Evolutionary conservation across 1,140 invertebrate genomes (phyloP).

Genomic region (Euwallacea fornicatus): DNA sequence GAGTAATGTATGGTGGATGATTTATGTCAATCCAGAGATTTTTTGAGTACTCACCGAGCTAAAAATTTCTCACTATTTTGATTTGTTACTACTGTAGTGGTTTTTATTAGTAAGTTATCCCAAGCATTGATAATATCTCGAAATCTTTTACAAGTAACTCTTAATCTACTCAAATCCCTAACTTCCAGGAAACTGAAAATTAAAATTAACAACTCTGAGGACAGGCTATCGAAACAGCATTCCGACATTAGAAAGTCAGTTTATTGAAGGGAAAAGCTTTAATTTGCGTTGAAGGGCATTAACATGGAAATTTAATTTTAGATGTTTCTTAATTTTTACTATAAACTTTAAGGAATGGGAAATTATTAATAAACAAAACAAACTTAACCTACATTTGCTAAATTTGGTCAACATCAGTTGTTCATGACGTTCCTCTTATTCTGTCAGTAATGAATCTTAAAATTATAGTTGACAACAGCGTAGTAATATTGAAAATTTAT

Average conservation of each 20-base stretch:
- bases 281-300: too few species aligned
- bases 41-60: slow-evolving; percentile 32
- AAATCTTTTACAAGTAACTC: slow-evolving; percentile 43
- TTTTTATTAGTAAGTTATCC: slow-evolving; percentile 38
- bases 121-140: slow-evolving; percentile 41
- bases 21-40: too few species aligned
- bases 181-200: slow-evolving; percentile 46
- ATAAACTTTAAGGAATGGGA: too few species aligned
- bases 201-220: slow-evolving; percentile 44
- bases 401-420: too few species aligned
- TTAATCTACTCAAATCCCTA: slow-evolving; percentile 41
- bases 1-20: slow-evolving; percentile 10
- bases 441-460: too few species aligned
- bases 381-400: too few species aligned
- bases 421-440: too few species aligned
- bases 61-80: slow-evolving; percentile 41
- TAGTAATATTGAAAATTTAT: too few species aligned
- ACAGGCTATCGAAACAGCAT: slow-evolving; percentile 30
- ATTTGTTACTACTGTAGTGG: slow-evolving; percentile 41
- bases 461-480: too few species aligned
- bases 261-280: background rate
- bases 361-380: too few species aligned
- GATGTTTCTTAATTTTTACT: too few species aligned
- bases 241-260: slow-evolving; percentile 28
- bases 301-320: too few species aligned